phyloP scores from a whole-genome alignment of 2,113 vertebrate genomes.

The Pelodiscus sinensis region DNA sequence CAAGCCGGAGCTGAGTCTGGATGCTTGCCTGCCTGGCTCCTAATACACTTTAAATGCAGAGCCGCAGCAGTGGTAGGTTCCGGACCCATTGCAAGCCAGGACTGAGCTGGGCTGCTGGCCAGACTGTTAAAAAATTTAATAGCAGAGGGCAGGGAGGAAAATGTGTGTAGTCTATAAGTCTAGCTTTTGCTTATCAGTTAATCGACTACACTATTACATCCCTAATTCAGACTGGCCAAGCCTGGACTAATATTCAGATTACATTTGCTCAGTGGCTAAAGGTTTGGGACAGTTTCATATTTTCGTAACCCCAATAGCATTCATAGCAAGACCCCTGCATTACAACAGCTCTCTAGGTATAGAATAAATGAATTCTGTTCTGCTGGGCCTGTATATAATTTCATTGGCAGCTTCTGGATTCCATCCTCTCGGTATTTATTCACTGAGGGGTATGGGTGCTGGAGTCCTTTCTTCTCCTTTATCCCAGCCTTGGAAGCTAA shows the following conservation, averaged over 20 bases:
- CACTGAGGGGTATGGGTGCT: background rate
- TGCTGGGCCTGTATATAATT: background rate
- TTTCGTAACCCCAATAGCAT: background rate
- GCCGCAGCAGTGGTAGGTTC: too few species aligned
- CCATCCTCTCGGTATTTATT: background rate
- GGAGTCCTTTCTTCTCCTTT: background rate
- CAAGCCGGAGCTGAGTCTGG: too few species aligned
- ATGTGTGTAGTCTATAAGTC: too few species aligned
- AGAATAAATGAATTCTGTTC: fast-evolving
- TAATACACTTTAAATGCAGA: too few species aligned
- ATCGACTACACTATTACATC: too few species aligned
- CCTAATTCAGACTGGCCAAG: background rate
- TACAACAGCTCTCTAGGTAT: background rate
- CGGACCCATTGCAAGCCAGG: too few species aligned
- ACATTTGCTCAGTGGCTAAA: background rate
- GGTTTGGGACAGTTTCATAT: background rate
- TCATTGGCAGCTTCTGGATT: background rate
- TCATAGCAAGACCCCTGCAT: background rate
- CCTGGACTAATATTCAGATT: background rate
- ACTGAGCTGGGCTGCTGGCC: too few species aligned
- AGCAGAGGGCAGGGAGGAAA: too few species aligned
- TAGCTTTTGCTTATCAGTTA: too few species aligned
- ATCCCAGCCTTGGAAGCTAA: background rate
- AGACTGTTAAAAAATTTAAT: too few species aligned
- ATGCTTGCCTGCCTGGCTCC: too few species aligned